These are phyloP conservation scores for Temnothorax ravouxi DNA, from an alignment of 2,888 invertebrate species.

Conservation along the genomic window DNA sequence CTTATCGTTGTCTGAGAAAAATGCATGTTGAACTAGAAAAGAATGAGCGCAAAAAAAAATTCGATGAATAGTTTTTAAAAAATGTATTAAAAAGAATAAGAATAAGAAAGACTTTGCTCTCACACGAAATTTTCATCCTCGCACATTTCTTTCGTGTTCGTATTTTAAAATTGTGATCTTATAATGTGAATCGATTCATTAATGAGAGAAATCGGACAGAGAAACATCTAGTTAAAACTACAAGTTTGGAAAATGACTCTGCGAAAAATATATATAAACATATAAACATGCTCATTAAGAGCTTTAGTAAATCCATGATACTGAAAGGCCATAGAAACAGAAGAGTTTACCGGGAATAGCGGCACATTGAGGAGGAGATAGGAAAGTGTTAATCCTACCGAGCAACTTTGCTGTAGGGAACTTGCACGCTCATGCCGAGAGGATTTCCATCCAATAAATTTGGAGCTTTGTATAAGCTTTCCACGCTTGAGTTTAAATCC, in stretches of 20 bases:
- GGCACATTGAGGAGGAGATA: conserved; percentile 85
- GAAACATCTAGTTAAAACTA: background rate
- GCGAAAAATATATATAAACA: background rate
- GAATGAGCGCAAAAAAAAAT: background rate
- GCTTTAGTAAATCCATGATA: conserved; percentile 28
- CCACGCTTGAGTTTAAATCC: conserved; percentile 86
- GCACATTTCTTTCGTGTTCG: background rate
- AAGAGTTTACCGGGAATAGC: conserved; percentile 77
- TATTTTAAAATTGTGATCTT: background rate
- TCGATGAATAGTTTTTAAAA: background rate
- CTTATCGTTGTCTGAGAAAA: background rate
- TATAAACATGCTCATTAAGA: conserved; percentile 35
- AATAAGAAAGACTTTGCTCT: background rate
- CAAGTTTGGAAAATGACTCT: background rate
- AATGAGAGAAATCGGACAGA: background rate
- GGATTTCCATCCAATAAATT: conserved; percentile 89
- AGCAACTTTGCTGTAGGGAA: conserved; percentile 86
- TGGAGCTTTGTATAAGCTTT: conserved; percentile 89
- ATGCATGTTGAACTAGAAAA: background rate
- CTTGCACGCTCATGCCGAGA: conserved; percentile 85
- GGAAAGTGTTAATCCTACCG: conserved; percentile 88
- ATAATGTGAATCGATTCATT: background rate
- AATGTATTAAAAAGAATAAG: background rate
- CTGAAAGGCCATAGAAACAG: conserved; percentile 49
- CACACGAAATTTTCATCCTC: background rate